A percentile compares a stretch with the other conserved stretches of the same genome.
These are phyloP conservation scores for Atopsyche davidsoni DNA, from an alignment of 1,140 invertebrate genomes.

Conservation along the genomic window DNA sequence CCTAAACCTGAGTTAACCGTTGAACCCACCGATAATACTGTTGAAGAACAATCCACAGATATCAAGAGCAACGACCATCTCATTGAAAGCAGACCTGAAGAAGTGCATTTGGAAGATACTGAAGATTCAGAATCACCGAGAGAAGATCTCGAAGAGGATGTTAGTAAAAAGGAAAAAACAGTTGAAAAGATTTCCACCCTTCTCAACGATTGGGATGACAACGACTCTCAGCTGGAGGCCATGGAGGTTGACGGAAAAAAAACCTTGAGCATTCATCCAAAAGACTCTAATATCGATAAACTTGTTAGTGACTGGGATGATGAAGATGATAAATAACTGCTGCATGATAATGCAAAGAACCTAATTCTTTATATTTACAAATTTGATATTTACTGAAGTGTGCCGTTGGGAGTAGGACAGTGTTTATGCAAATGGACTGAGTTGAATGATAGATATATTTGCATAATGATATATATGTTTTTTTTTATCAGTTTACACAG, in stretches of 20 bases:
- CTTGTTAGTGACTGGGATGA: conserved; percentile 31
- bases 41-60: not conserved
- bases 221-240: conserved; percentile 38
- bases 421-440: no score
- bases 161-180: conserved; percentile 26
- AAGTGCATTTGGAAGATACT: not conserved
- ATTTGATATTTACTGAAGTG: not conserved
- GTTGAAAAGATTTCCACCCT: conserved; percentile 42
- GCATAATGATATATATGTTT: no score
- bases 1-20: not conserved
- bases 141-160: not conserved
- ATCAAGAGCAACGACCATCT: not conserved
- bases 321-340: conserved; percentile 26
- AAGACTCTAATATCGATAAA: conserved; percentile 26
- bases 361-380: not conserved
- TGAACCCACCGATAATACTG: not conserved
- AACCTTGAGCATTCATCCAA: conserved; percentile 1
- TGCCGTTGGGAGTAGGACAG: no score
- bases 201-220: conserved; percentile 47
- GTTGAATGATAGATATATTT: no score
- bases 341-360: no score
- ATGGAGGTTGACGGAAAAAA: conserved; percentile 18
- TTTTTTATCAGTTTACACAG: no score
- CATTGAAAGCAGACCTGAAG: not conserved
- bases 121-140: not conserved